These are phyloP conservation scores for Anthoscopus minutus DNA, from an alignment of 2,113 vertebrate species.

Conservation along the genomic window DNA sequence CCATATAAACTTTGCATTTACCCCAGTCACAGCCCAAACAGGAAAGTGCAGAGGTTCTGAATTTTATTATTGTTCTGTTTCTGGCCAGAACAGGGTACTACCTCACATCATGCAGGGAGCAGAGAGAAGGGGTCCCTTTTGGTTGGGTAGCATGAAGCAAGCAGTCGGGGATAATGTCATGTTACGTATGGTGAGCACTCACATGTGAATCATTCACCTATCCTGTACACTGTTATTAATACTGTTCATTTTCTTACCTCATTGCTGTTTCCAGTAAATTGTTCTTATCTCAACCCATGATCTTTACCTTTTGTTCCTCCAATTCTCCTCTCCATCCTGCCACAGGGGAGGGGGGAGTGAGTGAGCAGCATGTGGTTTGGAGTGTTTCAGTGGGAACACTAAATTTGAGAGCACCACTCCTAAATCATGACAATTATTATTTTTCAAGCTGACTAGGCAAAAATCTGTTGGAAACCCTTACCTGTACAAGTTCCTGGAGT, in stretches of 20 bases:
- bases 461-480: conserved; percentile 43
- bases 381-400: background rate
- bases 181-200: background rate
- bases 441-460: background rate
- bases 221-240: background rate
- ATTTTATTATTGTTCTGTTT: background rate
- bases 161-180: background rate
- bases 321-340: background rate
- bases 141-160: fast-evolving
- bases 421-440: background rate
- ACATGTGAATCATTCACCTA: background rate
- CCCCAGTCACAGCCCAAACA: background rate
- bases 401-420: background rate
- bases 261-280: background rate
- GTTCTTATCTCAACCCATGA: background rate
- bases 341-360: background rate
- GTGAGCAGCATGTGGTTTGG: background rate
- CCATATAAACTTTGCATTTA: background rate
- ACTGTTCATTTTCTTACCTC: background rate
- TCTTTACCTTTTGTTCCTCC: background rate
- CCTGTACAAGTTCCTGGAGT: conserved; percentile 95
- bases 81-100: background rate
- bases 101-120: background rate
- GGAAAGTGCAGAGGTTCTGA: background rate
- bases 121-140: background rate